Base-by-base conservation (phyloP, 2,888 invertebrate species). In the Mythimna impura region DNA sequence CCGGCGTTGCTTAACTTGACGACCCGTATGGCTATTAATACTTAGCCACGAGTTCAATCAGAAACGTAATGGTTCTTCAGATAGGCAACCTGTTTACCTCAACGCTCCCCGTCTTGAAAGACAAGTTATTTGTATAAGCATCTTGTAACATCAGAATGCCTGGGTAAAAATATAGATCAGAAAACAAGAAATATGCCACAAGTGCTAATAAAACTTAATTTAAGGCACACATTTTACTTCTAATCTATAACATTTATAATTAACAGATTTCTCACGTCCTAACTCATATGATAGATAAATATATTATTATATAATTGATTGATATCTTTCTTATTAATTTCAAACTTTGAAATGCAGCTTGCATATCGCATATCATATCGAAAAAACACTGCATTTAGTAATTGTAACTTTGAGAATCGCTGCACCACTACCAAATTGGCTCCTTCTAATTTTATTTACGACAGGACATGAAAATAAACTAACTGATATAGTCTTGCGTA, bases 401-500 rank as follows among this genome's bases (percentile, higher is more conserved):
- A 66, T 61, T 30, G 20, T n/a, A 68, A 66, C 43, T 73, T 82
- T 80, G 80, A 73, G 52, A 9, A 70, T 36, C 50, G 6, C 54
- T 60, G 75, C 7, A 8, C 30, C 50, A 36, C 54, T 71, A 71
- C 81, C 74, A 81, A 81, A 86, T 71, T 50, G 63, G 86, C 43
- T 67, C n/a, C 40, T 65, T 57, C 58, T 86, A 84, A 84, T 86
- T 82, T 80, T 78, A 64, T 85, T 84, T 86, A 86, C 66, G 80
- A 82, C 69, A 62, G 55, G 63, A 69, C 73, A 50, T 66, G 66
- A 66, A 71, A 61, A 77, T 85, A 80, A 84, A 82, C 66, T 69
- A 47, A 30, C 61, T 22, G 66, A 68, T 72, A 81, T 66, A 72
- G 76, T 83, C 72, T 81, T 83, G 81, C 83, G 81, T 81, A 81